Evolutionary conservation across 2,113 vertebrate species (phyloP).

Genomic region (Tor tambroides): DNA sequence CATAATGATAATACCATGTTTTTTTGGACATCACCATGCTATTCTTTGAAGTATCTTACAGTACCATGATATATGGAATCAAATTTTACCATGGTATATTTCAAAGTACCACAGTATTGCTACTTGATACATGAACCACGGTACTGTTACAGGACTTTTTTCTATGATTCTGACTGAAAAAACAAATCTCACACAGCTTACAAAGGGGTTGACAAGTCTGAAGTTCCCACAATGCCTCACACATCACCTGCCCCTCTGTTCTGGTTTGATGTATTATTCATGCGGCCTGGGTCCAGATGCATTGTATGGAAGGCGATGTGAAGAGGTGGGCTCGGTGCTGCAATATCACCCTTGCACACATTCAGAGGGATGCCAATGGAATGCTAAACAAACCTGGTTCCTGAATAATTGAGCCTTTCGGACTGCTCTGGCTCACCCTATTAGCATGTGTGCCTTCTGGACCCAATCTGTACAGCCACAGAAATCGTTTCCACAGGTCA

Average conservation of each 20-base stretch:
- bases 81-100: background rate
- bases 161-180: background rate
- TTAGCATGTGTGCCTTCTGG: slow-evolving; percentile 63
- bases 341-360: slow-evolving; percentile 31
- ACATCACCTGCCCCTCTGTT: slow-evolving; percentile 45
- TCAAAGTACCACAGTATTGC: background rate
- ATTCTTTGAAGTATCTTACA: background rate
- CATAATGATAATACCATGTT: background rate
- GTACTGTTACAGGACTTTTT: background rate
- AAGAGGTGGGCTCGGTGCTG: slow-evolving; percentile 1
- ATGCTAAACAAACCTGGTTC: slow-evolving; percentile 61
- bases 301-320: slow-evolving; percentile 23
- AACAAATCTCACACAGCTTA: background rate
- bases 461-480: slow-evolving; percentile 56
- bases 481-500: slow-evolving; percentile 46
- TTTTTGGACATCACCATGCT: background rate
- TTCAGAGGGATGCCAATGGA: slow-evolving; percentile 52
- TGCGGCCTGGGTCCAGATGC: slow-evolving; percentile 16
- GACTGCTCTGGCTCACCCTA: slow-evolving; percentile 49
- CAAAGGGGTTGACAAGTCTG: background rate
- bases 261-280: slow-evolving; percentile 51
- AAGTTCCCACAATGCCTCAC: slow-evolving; percentile 42
- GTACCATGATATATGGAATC: background rate
- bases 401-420: slow-evolving; percentile 60
- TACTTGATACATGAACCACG: background rate